A percentile compares a stretch with the other conserved stretches of the same genome.
Evolutionary conservation across 2,113 vertebrate genomes (phyloP).

Genomic region (Reinhardtius hippoglossoides): DNA sequence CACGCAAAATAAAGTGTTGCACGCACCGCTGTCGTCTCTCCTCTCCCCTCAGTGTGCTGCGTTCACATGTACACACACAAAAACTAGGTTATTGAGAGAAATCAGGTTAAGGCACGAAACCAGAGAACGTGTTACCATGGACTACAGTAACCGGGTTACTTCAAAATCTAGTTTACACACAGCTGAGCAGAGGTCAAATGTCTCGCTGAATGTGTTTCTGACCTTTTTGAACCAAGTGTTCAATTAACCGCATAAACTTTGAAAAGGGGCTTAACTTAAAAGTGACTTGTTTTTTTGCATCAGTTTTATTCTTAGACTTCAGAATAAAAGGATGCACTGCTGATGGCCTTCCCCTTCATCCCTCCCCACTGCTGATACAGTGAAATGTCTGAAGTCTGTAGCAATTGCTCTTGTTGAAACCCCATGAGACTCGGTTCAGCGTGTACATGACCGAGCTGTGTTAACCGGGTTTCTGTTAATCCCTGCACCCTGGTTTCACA

Average conservation of each 20-base stretch:
- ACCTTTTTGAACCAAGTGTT: neutral
- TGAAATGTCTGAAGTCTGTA: neutral
- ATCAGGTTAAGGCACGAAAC: slow-evolving; percentile 44
- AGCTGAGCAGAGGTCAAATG: slow-evolving; percentile 24
- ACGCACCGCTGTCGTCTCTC: neutral
- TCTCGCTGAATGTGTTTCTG: slow-evolving; percentile 11
- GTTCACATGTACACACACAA: slow-evolving; percentile 11
- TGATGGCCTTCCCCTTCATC: neutral
- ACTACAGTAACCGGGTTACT: slow-evolving; percentile 35
- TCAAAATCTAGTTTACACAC: slow-evolving; percentile 37
- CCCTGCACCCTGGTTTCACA: slow-evolving; percentile 26
- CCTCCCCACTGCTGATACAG: neutral
- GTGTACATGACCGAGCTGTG: slow-evolving; percentile 1
- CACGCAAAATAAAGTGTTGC: slow-evolving; percentile 1
- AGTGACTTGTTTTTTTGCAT: neutral
- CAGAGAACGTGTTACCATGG: slow-evolving; percentile 33
- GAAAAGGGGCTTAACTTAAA: neutral
- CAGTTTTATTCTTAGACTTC: slow-evolving; percentile 10
- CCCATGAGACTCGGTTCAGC: slow-evolving; percentile 2
- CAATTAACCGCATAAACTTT: neutral
- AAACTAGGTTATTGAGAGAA: slow-evolving; percentile 29
- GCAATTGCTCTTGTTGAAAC: neutral
- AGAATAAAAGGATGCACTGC: neutral
- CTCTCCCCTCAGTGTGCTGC: neutral
- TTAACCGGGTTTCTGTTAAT: slow-evolving; percentile 45